Evolutionary conservation across 2,888 invertebrate genomes (phyloP), one percentile per base, ranked within the genome.

Genomic region (Rotaria macrura): DNA sequence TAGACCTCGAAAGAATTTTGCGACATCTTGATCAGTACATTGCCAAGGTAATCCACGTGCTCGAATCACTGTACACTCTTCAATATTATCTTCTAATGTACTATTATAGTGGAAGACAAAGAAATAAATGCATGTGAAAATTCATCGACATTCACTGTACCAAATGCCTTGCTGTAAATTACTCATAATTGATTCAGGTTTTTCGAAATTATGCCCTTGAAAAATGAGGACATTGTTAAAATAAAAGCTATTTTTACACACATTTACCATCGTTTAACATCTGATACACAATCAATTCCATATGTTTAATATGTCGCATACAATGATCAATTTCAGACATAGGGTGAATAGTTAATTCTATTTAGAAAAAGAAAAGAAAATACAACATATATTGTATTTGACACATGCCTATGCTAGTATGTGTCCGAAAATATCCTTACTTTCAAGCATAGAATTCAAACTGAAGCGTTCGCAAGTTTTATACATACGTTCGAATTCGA

Each of bases 41-140:
- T 99, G 98, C 99, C 99, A 99, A 89, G 99, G 99, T 88, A 99
- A 93, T 87, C 99, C 99, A 89, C 99, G 93, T 47, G 98, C 98
- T 90, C 97, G 93, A 38, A 98, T 95, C 20, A 85, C 74, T 47
- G 85, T 86, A 40, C 74, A 55, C 29, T 85, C 85, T 83, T 85
- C 91, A 89, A 96, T 96, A 91, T 96, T 96, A 88, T 95, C 95
- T 92, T 98, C 97, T 89, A 99, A 95, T 90, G 95, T 94, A 93
- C 98, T 98, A 93, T 89, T 88, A 84, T 20, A 23, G 23, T 7
- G 10, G 52, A 84, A 86, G 14, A 55, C 23, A 84, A 43, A 49
- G 4, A 1, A 29, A 12, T 34, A 29, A 10, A 65, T 29, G 12
- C 7, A 34, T 29, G 17, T 29, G 1, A 23, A 52, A 9, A 25